phyloP scores from a whole-genome alignment of 2,797 vertebrate genomes.

The Falco concolor region DNA sequence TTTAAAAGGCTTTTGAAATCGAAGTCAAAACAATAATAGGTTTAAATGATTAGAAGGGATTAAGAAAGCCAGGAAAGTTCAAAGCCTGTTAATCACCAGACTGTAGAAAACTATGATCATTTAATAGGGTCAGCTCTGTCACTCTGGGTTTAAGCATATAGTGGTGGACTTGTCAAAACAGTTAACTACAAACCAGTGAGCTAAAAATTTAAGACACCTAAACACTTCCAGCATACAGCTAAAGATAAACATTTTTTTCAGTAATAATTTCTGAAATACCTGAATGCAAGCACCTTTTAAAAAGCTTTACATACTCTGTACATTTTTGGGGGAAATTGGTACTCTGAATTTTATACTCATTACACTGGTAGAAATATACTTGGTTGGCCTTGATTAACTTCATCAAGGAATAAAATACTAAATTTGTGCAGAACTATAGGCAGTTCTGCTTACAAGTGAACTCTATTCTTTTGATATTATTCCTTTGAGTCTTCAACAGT shows the following conservation, averaged over 20 bases:
- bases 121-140: conserved; percentile 31
- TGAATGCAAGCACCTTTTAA: background rate
- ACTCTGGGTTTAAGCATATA: background rate
- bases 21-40: conserved; percentile 70
- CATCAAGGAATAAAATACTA: background rate
- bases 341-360: background rate
- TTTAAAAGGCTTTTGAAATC: conserved; percentile 64
- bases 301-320: background rate
- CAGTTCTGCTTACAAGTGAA: background rate
- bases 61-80: conserved; percentile 59
- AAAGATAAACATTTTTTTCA: background rate
- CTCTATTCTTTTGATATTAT: background rate
- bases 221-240: background rate
- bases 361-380: background rate
- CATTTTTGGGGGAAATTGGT: accelerated
- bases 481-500: background rate
- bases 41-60: conserved; percentile 72
- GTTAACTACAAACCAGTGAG: background rate
- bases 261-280: background rate
- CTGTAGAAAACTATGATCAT: background rate
- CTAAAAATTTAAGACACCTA: background rate
- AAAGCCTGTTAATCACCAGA: conserved; percentile 55
- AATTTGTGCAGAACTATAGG: background rate
- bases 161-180: background rate
- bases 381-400: background rate